These are phyloP conservation scores for Micropoecilia bifurca DNA, from an alignment of 2,797 vertebrate species.

Conservation along the genomic window DNA sequence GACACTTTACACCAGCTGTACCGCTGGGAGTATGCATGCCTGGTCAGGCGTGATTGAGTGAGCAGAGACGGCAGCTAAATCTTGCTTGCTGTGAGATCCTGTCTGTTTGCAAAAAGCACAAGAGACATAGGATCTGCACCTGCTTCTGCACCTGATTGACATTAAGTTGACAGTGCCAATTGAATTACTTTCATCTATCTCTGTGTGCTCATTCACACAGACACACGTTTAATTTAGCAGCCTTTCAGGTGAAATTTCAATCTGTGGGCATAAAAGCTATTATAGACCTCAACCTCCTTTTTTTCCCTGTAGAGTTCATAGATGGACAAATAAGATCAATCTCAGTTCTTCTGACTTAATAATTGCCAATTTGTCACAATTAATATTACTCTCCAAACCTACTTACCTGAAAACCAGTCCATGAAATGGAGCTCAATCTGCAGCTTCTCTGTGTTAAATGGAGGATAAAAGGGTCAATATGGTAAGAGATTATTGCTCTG, in stretches of 20 bases:
- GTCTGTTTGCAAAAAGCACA: conserved; percentile 8
- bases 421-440: conserved; percentile 50
- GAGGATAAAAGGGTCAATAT: conserved; percentile 50
- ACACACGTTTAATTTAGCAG: conserved; percentile 52
- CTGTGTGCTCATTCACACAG: conserved; percentile 27
- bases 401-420: conserved; percentile 48
- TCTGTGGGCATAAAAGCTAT: conserved; percentile 49
- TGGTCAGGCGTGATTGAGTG: conserved; percentile 5
- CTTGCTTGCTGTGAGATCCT: conserved; percentile 6
- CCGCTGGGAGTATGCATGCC: conserved; percentile 5
- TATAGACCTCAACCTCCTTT: conserved; percentile 45
- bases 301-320: conserved; percentile 38
- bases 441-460: conserved; percentile 45
- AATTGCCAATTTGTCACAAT: conserved; percentile 77
- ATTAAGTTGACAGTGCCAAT: conserved; percentile 40
- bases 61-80: conserved; percentile 10
- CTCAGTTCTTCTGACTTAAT: conserved; percentile 57
- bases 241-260: conserved; percentile 57
- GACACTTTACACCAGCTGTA: background rate
- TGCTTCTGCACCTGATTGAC: conserved; percentile 36
- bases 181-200: conserved; percentile 43
- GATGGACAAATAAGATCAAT: conserved; percentile 73
- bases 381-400: conserved; percentile 68
- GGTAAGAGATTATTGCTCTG: conserved; percentile 28
- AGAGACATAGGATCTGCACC: conserved; percentile 6